Evolutionary conservation across 2,888 invertebrate species (phyloP).

Genomic region (Xestoiulus laeticollis): DNA sequence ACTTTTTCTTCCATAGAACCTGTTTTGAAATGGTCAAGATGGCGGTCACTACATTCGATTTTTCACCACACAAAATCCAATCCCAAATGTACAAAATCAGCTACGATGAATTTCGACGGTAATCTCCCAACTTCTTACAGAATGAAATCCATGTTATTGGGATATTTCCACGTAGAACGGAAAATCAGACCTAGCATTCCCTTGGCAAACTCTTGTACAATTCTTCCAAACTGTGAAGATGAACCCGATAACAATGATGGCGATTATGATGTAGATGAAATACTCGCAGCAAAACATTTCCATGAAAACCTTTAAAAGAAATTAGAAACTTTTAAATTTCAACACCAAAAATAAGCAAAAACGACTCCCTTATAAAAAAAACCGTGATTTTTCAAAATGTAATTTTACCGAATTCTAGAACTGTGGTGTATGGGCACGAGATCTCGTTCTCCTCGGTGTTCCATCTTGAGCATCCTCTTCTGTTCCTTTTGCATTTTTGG

Average conservation of each 20-base stretch:
- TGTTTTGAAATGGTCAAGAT: not conserved
- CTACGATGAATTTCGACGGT: not conserved
- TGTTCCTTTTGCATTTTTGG: slow-evolving; percentile 25
- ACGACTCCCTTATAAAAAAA: not conserved
- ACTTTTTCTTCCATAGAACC: no score
- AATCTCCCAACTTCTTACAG: not conserved
- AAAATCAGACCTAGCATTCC: not conserved
- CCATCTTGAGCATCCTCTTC: not conserved
- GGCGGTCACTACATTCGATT: not conserved
- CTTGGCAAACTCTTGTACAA: not conserved
- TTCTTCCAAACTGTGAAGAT: not conserved
- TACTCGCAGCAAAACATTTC: not conserved
- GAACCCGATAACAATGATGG: not conserved
- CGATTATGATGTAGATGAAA: not conserved
- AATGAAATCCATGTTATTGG: not conserved
- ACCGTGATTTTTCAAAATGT: not conserved
- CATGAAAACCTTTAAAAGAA: not conserved
- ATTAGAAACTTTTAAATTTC: not conserved
- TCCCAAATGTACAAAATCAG: not conserved
- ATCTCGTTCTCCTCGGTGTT: not conserved
- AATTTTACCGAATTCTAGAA: not conserved
- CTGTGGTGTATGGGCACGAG: not conserved
- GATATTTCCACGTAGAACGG: not conserved
- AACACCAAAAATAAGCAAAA: no score
- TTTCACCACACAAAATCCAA: not conserved